Percentiles rank a stretch among this genome's conserved stretches.
These are phyloP conservation scores for Oopsacas minuta DNA, from an alignment of 37 sponge, comb jelly and placozoan genomes.

Conservation along the genomic window DNA sequence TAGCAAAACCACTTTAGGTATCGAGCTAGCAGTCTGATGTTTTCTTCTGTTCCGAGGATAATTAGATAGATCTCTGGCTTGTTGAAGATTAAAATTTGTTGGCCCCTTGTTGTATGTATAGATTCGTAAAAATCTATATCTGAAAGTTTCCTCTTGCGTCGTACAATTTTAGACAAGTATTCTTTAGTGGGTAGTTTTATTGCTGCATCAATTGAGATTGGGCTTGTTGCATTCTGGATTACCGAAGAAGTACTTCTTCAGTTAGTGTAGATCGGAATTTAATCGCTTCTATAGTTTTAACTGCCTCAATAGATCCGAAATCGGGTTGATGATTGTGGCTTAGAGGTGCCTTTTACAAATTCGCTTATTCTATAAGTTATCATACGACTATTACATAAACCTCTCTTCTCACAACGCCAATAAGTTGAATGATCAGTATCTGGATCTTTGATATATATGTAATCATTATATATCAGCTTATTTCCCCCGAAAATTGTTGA, in stretches of 20 bases:
- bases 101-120: neutral
- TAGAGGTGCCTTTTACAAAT: neutral
- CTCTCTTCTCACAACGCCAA: constrained; percentile 18
- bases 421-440: neutral
- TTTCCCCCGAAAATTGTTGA: neutral
- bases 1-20: neutral
- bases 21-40: neutral
- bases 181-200: constrained; percentile 6
- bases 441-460: neutral
- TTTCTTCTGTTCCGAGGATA: constrained; percentile 3
- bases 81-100: constrained; percentile 4
- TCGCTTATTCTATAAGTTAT: neutral
- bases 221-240: neutral
- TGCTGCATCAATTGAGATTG: neutral
- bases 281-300: neutral
- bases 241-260: constrained; percentile 6
- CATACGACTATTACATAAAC: neutral
- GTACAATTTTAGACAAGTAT: neutral
- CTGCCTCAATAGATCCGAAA: neutral
- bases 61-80: neutral
- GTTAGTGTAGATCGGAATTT: neutral
- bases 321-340: constrained; percentile 8
- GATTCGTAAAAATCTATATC: neutral
- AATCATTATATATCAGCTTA: neutral
- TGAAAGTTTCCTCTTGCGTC: neutral